Evolutionary conservation across 1,140 invertebrate species (phyloP).

Genomic region (Drosophila persimilis): DNA sequence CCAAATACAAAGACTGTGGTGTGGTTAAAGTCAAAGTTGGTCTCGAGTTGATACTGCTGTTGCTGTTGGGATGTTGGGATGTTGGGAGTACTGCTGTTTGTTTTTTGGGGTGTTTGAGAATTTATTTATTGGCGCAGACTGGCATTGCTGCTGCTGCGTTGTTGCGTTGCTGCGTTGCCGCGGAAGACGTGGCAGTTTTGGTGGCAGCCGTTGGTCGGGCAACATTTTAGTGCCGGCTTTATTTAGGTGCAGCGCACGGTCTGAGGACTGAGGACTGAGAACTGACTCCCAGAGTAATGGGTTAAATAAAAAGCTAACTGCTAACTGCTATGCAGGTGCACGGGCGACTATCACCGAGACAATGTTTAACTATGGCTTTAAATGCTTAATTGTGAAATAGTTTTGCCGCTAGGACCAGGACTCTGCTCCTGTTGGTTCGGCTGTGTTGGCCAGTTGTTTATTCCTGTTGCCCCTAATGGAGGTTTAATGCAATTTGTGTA

Average conservation of each 20-base stretch:
- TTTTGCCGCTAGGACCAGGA: constrained; percentile 33
- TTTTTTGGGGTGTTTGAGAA: constrained; percentile 54
- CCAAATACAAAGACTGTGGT: neutral
- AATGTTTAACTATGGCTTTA: constrained; percentile 57
- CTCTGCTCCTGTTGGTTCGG: neutral
- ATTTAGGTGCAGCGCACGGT: constrained; percentile 37
- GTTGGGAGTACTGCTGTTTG: constrained; percentile 27
- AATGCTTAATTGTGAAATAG: constrained; percentile 64
- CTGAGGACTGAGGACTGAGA: neutral
- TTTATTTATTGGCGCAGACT: constrained; percentile 61
- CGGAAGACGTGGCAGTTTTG: constrained; percentile 21
- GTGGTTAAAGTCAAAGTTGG: constrained; percentile 50
- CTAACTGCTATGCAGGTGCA: constrained; percentile 24
- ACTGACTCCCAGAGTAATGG: constrained; percentile 42
- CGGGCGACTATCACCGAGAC: constrained; percentile 22
- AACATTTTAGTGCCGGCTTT: constrained; percentile 56
- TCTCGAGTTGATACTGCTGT: constrained; percentile 23
- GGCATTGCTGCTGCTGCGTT: constrained; percentile 32
- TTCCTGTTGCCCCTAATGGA: constrained; percentile 27
- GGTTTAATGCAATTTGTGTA: constrained; percentile 43
- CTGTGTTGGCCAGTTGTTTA: constrained; percentile 22
- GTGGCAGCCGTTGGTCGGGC: constrained; percentile 36
- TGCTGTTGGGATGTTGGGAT: neutral
- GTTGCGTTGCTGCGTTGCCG: constrained; percentile 7
- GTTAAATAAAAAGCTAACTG: constrained; percentile 62